A percentile compares a stretch with the other conserved stretches of the same genome.
Evolutionary conservation across 1,140 invertebrate genomes (phyloP).

Genomic region (Batillaria attramentaria): DNA sequence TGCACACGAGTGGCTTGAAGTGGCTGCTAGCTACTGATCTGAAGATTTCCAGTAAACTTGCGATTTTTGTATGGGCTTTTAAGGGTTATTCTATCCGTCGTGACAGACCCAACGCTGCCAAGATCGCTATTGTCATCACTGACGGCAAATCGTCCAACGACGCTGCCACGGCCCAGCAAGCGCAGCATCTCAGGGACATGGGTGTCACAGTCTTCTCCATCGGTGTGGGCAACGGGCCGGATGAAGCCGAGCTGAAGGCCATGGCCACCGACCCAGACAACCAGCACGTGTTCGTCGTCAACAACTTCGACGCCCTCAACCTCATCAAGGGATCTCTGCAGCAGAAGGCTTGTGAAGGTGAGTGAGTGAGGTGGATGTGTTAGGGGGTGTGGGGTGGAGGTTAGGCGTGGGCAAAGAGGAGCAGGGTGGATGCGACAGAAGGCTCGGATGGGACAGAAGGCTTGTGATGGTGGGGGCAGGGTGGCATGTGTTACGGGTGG

Average conservation of each 20-base stretch:
- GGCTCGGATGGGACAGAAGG: no score
- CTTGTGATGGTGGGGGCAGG: no score
- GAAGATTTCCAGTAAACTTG: no score
- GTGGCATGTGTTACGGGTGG: no score
- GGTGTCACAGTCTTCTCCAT: conserved; percentile 63
- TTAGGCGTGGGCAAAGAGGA: no score
- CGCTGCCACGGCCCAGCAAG: conserved; percentile 38
- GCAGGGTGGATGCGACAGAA: no score
- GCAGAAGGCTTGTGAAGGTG: conserved; percentile 52
- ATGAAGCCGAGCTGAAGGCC: conserved; percentile 51
- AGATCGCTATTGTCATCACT: conserved; percentile 60
- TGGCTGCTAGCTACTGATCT: no score
- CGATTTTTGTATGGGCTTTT: no score
- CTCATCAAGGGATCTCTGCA: conserved; percentile 55
- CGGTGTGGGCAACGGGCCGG: conserved; percentile 56
- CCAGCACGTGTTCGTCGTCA: conserved; percentile 60
- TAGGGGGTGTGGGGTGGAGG: no score
- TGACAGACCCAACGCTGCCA: conserved; percentile 51
- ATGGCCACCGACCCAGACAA: conserved; percentile 64
- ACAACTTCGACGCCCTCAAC: conserved; percentile 58
- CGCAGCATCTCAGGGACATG: conserved; percentile 47
- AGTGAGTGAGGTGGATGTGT: no score
- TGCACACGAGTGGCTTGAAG: no score
- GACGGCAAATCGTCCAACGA: conserved; percentile 45
- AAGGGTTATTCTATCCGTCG: no score